A percentile compares a stretch with the other conserved stretches of the same genome.
Conservation (phyloP, 1,140 invertebrate species). For the Rhagoletis pomonella region DNA sequence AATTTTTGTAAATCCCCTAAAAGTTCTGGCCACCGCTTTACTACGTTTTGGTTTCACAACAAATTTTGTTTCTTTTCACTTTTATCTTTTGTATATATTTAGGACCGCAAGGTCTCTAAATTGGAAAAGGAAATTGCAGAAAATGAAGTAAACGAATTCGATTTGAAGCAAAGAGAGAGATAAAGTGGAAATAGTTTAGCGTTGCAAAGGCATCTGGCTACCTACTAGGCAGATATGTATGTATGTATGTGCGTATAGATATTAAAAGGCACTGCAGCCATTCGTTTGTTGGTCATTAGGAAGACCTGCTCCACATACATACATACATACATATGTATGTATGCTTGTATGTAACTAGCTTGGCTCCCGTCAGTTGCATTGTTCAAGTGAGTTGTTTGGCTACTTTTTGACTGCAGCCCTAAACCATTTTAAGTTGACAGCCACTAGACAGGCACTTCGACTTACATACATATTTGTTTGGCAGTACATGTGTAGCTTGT, state of each 20-base stretch:
- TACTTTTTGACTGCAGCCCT: not conserved
- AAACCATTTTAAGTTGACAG: slow-evolving; percentile 35
- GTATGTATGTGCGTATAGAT: not conserved
- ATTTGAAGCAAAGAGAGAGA: slow-evolving; percentile 1
- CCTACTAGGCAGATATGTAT: not conserved
- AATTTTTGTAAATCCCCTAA: slow-evolving; percentile 14
- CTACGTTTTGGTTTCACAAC: not conserved
- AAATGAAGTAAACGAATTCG: not conserved
- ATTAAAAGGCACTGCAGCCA: not conserved
- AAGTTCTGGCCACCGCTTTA: slow-evolving; percentile 21
- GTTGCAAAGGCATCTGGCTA: not conserved
- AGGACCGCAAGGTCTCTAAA: no score
- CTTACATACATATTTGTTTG: not conserved
- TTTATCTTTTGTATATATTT: no score
- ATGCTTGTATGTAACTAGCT: not conserved
- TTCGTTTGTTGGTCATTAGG: slow-evolving; percentile 3
- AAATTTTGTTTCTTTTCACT: not conserved
- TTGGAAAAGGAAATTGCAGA: slow-evolving; percentile 5
- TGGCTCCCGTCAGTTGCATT: not conserved
- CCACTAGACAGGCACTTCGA: not conserved
- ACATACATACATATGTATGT: not conserved
- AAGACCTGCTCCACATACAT: not conserved
- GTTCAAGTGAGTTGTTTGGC: slow-evolving; percentile 13
- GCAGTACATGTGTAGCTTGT: not conserved
- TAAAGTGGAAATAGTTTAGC: not conserved